Evolutionary conservation across 2,888 invertebrate genomes (phyloP), one percentile per base, ranked within the genome.

Genomic region (Coremacera marginata): DNA sequence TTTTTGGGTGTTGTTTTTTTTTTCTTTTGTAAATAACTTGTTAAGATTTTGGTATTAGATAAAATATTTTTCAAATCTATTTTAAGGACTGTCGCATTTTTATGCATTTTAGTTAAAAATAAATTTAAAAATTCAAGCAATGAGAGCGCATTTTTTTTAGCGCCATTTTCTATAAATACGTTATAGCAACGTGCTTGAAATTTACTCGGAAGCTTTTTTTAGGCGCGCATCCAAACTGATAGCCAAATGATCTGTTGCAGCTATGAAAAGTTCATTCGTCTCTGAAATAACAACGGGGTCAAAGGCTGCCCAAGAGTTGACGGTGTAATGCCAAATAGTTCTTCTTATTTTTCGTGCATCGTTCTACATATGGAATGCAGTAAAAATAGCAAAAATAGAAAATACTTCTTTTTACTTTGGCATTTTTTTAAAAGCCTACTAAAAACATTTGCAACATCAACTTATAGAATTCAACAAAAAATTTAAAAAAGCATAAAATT

Each of bases 161-260:
- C 73, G 73, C 65, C 73, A 73, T 63, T 73, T 73, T 63, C 71
- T 73, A 73, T 52, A 73, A 62, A 63, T 73, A 73, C 19, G 22
- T 5, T 16, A 52, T 27, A 49, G 55, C 44, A 22, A 65, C 19
- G 49, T 37, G 49, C 49, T 19, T n/a, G 16, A 19, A n/a, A 34
- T 60, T 60, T 1, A 25, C 8, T 60, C 11, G 57, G 8, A 44
- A 44, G 44, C 22, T 25, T 22, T 60, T 31, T 60, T 22, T 11
- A 55, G 55, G 44, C 14, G 7, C 11, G 44, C 11, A 44, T 7
- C 14, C 44, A 44, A 44, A 1, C 1, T 3, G 44, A 44, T 11
- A 44, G 14, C 44, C 11, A 44, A 44, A 11, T 11, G 11, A 44
- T 44, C 11, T 55, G 22, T 55, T n/a, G 55, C 8, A 22, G 55